phyloP scores from a whole-genome alignment of 2,113 vertebrate species.

The Lipotes vexillifer region DNA sequence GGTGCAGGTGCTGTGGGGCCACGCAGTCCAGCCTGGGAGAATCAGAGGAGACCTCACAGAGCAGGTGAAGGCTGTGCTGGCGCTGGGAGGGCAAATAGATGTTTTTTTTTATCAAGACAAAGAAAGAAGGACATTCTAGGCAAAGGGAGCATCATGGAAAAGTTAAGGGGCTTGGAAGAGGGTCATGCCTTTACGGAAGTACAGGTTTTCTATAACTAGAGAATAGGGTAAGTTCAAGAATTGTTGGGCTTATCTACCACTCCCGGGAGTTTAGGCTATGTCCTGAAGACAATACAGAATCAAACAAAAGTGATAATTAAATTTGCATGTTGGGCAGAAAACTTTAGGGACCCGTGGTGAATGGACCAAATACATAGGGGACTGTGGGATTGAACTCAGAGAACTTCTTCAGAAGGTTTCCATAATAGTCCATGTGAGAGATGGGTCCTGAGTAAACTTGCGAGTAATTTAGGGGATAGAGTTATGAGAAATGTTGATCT shows the following conservation, averaged over 20 bases:
- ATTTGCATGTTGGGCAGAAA: background rate
- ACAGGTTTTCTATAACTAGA: background rate
- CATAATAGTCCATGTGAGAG: background rate
- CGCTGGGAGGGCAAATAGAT: background rate
- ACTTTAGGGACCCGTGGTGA: background rate
- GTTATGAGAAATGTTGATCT: background rate
- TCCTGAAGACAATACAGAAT: background rate
- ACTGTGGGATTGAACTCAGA: background rate
- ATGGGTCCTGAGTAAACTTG: background rate
- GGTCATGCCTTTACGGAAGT: background rate
- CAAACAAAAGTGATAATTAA: background rate
- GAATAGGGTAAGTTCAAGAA: background rate
- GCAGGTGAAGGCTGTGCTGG: background rate
- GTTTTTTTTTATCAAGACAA: slow-evolving; percentile 27
- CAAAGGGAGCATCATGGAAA: background rate
- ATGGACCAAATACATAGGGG: background rate
- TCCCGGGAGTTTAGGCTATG: background rate
- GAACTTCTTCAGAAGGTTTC: background rate
- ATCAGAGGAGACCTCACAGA: background rate
- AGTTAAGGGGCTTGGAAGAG: background rate
- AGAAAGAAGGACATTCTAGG: background rate
- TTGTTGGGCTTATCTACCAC: background rate
- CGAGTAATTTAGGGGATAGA: background rate
- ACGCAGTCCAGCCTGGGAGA: background rate
- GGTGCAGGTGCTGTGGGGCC: background rate